phyloP scores from a whole-genome alignment of 2,888 invertebrate genomes.

The Macrophya annulata region DNA sequence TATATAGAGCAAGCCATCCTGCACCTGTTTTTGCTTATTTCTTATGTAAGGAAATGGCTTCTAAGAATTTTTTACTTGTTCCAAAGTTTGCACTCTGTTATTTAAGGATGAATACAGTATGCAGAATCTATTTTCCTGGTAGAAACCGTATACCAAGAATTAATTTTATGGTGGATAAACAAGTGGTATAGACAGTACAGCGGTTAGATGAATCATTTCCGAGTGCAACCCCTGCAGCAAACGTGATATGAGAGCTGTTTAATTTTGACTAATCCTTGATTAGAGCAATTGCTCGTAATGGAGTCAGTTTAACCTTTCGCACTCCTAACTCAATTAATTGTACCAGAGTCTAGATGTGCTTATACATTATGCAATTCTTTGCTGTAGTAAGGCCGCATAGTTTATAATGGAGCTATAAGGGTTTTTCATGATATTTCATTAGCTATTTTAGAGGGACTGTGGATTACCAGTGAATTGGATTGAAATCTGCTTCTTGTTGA shows the following conservation, averaged over 20 bases:
- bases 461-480: background rate
- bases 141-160: background rate
- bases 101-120: background rate
- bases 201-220: background rate
- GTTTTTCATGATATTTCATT: background rate
- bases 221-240: background rate
- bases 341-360: background rate
- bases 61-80: background rate
- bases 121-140: background rate
- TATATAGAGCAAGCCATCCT: background rate
- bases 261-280: background rate
- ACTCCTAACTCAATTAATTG: background rate
- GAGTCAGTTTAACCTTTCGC: conserved; percentile 11
- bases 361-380: conserved; percentile 1
- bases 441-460: background rate
- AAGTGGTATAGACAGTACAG: background rate
- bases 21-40: conserved; percentile 17
- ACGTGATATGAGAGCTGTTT: background rate
- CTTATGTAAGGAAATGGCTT: background rate
- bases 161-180: background rate
- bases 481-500: background rate
- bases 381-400: background rate
- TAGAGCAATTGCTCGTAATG: background rate
- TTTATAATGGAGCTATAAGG: background rate
- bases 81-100: background rate